phyloP scores from a whole-genome alignment of 2,797 vertebrate genomes.

The Melopsittacus undulatus region DNA sequence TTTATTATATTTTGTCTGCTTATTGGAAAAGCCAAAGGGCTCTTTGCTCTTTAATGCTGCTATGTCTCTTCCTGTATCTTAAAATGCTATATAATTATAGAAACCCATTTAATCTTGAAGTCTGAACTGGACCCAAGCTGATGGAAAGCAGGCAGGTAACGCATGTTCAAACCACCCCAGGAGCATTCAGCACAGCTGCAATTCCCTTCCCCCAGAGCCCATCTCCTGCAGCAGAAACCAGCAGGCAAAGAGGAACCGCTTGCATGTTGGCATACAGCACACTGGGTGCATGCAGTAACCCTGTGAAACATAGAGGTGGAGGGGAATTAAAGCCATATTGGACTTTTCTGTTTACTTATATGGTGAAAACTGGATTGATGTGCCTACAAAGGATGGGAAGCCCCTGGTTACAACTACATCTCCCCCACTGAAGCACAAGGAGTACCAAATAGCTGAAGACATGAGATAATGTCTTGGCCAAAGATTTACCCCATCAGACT shows the following conservation, averaged over 20 bases:
- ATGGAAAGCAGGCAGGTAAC: accelerated
- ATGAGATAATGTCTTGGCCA: accelerated
- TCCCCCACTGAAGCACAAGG: accelerated
- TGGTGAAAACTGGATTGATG: accelerated
- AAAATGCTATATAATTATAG: neutral
- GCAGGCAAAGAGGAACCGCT: neutral
- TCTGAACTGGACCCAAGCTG: neutral
- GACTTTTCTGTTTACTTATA: neutral
- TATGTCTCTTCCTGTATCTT: neutral
- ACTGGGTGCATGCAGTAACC: accelerated
- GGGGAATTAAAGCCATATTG: accelerated
- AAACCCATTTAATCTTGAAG: neutral
- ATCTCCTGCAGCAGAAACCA: neutral
- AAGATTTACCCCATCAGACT: accelerated
- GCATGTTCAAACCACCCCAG: accelerated
- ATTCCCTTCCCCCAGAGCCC: neutral
- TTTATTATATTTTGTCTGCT: neutral
- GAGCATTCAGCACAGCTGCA: accelerated
- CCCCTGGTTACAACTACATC: no score
- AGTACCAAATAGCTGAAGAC: neutral
- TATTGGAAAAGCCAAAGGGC: neutral
- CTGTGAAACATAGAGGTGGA: neutral
- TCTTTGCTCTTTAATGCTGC: neutral
- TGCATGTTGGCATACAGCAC: neutral
- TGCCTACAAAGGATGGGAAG: neutral